Evolutionary conservation across 2,888 invertebrate genomes (phyloP).

Genomic region (Neoascia interrupta): DNA sequence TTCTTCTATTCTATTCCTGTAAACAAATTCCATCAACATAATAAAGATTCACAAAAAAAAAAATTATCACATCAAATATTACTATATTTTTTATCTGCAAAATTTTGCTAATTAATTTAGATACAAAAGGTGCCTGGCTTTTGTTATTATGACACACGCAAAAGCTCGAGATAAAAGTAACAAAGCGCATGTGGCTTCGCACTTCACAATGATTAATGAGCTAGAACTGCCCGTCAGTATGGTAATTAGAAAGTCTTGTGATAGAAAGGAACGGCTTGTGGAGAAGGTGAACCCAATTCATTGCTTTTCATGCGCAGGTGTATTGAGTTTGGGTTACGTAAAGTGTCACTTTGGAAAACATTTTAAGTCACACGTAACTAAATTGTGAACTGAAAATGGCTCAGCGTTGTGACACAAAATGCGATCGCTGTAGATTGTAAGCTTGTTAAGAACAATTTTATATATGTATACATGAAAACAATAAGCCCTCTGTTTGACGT

Average conservation of each 20-base stretch:
- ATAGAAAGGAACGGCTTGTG: not conserved
- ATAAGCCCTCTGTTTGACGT: not conserved
- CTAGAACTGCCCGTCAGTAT: not conserved
- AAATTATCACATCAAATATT: not conserved
- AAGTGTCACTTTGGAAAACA: not conserved
- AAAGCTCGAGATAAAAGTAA: constrained; percentile 3
- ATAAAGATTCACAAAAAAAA: constrained; percentile 4
- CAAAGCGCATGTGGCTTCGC: constrained; percentile 6
- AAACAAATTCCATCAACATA: no score
- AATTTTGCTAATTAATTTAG: constrained; percentile 12
- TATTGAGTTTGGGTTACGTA: not conserved
- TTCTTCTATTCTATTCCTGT: no score
- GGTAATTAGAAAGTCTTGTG: constrained; percentile 32
- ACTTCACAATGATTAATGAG: constrained; percentile 19
- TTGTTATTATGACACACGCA: no score
- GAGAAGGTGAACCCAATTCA: not conserved
- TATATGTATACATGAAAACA: not conserved
- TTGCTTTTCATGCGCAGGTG: not conserved
- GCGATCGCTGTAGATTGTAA: no score
- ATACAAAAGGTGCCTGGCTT: not conserved
- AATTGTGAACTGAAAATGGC: not conserved
- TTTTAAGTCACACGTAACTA: not conserved
- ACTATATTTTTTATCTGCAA: not conserved
- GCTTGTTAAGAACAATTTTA: not conserved
- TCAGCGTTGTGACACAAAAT: not conserved